phyloP scores from a whole-genome alignment of 2,797 vertebrate species.

The Lacerta agilis region DNA sequence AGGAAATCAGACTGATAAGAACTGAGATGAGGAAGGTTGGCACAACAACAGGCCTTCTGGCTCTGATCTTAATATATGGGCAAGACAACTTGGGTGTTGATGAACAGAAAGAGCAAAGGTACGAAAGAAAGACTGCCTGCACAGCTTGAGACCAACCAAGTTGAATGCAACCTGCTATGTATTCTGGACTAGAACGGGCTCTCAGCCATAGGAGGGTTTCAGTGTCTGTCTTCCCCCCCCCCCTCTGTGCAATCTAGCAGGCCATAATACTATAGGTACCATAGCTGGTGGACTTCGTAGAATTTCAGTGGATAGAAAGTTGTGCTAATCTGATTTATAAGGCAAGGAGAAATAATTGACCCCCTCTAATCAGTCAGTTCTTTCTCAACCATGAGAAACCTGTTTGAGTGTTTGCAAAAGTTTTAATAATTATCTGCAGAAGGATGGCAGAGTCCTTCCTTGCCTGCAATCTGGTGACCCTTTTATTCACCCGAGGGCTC shows the following conservation, averaged over 20 bases:
- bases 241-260: not conserved
- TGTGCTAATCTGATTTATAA: not conserved
- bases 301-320: not conserved
- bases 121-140: not conserved
- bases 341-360: constrained; percentile 12
- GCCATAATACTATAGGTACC: not conserved
- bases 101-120: not conserved
- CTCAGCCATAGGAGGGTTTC: too few species aligned
- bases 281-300: not conserved
- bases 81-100: too few species aligned
- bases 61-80: too few species aligned
- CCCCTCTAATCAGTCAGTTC: not conserved
- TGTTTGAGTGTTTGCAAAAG: not conserved
- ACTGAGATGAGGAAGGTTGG: too few species aligned
- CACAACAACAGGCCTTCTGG: not conserved
- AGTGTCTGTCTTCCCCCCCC: not conserved
- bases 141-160: not conserved
- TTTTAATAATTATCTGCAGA: constrained; percentile 5
- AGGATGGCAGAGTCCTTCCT: constrained; percentile 7
- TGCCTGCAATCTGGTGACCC: constrained; percentile 15
- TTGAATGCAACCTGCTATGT: not conserved
- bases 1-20: too few species aligned
- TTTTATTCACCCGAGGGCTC: constrained; percentile 21
- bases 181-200: not conserved
- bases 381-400: not conserved